Evolutionary conservation across 2,888 invertebrate species (phyloP), one percentile per base, ranked within the genome.

Genomic region (Cryptus viduatorius): DNA sequence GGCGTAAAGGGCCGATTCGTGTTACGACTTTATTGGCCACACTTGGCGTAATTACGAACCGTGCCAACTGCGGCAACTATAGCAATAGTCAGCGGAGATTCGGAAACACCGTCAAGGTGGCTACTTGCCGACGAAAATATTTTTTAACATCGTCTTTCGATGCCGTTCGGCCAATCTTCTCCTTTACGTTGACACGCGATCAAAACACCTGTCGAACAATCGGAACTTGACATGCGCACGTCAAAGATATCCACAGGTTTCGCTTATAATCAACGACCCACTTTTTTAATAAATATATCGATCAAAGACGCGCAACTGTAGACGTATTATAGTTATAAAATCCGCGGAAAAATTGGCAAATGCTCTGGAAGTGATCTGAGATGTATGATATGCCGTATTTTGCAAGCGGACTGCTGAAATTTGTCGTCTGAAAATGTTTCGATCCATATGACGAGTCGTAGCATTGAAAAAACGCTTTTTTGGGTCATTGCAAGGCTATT

Each of bases 21-120:
- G 73, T 73, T 73, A 73, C 73, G 46, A 46, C 73, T 59, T 73
- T 73, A 73, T 73, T 61, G 61, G 73, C 59, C 73, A 59, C 73
- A 31, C 59, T 61, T 37, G 46, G 31, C 61, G 44, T 61, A 61
- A 73, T 73, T 73, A 61, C 61, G 61, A 67, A 4, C 73, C 29
- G 24, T 48, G 61, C 61, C 44, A 44, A 3, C 73, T 46, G 72
- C 44, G 24, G 59, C 44, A n/a, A 53, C 16, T 53, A 31, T 50
- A 37, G 29, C 68, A 31, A 61, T 61, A 61, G 61, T 14, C 37
- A 2, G 56, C 59, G 44, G 44, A n/a, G 44, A 59, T 56, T 59
- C 42, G 44, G 44, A 4, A 7, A 37, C 71, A 53, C 37, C 53
- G 53, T 53, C 50, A 12, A 53, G 19, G 42, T 71, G 53, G 53